Percentiles rank a stretch among this genome's conserved stretches.
Evolutionary conservation across 92 coral and sea anemone genomes (phyloP).

Genomic region (Bergia sp.): DNA sequence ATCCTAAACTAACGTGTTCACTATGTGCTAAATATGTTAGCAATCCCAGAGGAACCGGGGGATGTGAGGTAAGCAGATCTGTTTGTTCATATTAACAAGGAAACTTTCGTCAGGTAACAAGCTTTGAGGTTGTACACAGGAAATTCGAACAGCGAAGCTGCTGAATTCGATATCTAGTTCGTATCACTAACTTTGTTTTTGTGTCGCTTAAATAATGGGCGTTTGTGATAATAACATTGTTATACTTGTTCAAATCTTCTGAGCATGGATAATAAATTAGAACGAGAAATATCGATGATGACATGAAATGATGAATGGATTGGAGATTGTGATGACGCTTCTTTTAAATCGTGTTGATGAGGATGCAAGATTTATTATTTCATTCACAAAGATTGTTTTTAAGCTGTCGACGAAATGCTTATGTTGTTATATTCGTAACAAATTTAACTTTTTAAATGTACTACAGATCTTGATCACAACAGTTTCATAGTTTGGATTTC

Average conservation of each 20-base stretch:
- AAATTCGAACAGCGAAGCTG: constrained; percentile 1
- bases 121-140: constrained; percentile 16
- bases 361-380: too few relatives aligned
- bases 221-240: neutral
- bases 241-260: neutral
- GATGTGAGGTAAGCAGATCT: constrained; percentile 66
- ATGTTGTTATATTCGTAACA: neutral
- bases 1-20: neutral
- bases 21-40: constrained; percentile 71
- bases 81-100: neutral
- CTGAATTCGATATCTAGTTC: neutral
- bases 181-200: neutral
- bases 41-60: constrained; percentile 76
- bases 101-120: neutral
- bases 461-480: neutral
- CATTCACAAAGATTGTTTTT: neutral
- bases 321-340: neutral
- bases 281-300: neutral
- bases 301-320: neutral
- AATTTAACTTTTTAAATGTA: neutral
- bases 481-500: neutral
- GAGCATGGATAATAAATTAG: neutral
- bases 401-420: neutral
- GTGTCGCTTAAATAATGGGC: neutral
- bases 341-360: neutral